Evolutionary conservation across 2,113 vertebrate genomes (phyloP).

Genomic region (human): DNA sequence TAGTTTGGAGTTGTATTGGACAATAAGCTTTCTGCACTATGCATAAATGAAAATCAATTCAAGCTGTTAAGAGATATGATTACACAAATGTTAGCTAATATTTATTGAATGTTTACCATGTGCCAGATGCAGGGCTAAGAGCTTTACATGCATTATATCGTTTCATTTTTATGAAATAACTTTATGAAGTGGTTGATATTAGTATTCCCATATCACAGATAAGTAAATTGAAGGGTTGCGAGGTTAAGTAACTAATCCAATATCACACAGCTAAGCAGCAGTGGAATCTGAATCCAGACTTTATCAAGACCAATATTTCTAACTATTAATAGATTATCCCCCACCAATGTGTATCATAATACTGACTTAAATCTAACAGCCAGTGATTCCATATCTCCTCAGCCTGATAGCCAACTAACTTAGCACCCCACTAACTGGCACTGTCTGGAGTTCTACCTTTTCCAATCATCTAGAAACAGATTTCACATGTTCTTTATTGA

Average conservation of each 20-base stretch:
- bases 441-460: background rate
- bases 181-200: background rate
- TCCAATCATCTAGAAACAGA: background rate
- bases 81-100: conserved; percentile 16
- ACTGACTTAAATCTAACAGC: background rate
- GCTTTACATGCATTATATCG: background rate
- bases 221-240: background rate
- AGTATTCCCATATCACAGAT: background rate
- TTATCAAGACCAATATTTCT: background rate
- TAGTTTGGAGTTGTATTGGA: background rate
- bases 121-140: background rate
- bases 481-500: background rate
- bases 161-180: background rate
- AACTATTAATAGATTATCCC: background rate
- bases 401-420: background rate
- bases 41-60: background rate
- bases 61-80: background rate
- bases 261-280: background rate
- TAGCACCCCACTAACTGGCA: background rate
- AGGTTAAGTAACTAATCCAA: background rate
- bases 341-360: background rate
- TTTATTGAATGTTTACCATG: background rate
- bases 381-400: background rate
- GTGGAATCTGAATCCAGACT: background rate
- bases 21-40: background rate